phyloP scores from a whole-genome alignment of 2,888 invertebrate species.

The Dryobota labecula region DNA sequence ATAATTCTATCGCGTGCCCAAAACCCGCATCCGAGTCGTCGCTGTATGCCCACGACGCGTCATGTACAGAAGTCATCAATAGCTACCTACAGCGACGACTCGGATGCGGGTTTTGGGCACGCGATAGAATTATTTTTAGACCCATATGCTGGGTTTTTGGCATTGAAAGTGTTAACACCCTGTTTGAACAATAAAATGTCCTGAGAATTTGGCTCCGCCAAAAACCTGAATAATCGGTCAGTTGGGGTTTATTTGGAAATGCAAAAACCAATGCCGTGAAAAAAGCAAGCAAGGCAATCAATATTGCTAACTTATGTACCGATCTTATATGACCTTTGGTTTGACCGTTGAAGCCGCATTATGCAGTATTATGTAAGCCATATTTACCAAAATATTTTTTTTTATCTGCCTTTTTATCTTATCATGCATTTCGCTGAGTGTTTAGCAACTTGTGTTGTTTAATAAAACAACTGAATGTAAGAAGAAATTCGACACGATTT shows the following conservation, averaged over 20 bases:
- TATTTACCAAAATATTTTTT: slow-evolving; percentile 6
- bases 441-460: not conserved
- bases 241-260: not conserved
- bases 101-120: too few species aligned
- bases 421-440: not conserved
- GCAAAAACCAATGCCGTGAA: not conserved
- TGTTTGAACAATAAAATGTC: not conserved
- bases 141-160: too few species aligned
- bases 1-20: too few species aligned
- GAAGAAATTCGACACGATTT: not conserved
- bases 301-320: not conserved
- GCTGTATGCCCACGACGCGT: too few species aligned
- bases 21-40: too few species aligned
- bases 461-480: not conserved
- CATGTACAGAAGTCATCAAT: too few species aligned
- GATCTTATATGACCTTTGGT: slow-evolving; percentile 5
- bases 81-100: too few species aligned
- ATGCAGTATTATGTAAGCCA: slow-evolving; percentile 9
- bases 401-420: slow-evolving; percentile 24
- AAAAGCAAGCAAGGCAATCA: not conserved
- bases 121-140: too few species aligned
- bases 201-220: not conserved
- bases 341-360: not conserved
- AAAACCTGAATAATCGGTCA: not conserved
- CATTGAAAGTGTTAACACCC: too few species aligned